These are phyloP conservation scores for Psammodynastes pulverulentus DNA, from an alignment of 2,113 vertebrate genomes.

Conservation along the genomic window DNA sequence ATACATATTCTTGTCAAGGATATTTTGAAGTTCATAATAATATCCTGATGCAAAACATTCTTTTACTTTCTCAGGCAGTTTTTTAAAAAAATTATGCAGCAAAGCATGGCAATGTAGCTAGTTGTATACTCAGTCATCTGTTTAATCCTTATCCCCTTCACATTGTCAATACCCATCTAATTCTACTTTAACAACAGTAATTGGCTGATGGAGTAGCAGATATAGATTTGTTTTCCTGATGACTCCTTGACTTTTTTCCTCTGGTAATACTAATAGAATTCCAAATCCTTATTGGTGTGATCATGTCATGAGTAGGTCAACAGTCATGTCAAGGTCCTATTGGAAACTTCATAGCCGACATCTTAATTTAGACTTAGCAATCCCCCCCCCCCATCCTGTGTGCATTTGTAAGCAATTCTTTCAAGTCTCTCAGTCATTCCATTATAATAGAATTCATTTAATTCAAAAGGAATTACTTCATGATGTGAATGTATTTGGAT, in stretches of 20 bases:
- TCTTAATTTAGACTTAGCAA: slow-evolving; percentile 98
- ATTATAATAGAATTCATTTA: slow-evolving; percentile 77
- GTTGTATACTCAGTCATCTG: slow-evolving; percentile 73
- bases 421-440: slow-evolving; percentile 72
- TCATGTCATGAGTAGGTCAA: slow-evolving; percentile 98
- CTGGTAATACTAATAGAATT: slow-evolving; percentile 99
- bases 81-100: slow-evolving; percentile 43
- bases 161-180: slow-evolving; percentile 99
- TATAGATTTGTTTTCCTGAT: slow-evolving; percentile 99
- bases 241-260: slow-evolving; percentile 97
- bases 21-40: slow-evolving; percentile 19
- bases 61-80: slow-evolving; percentile 17
- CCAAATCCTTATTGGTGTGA: slow-evolving; percentile 94
- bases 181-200: slow-evolving; percentile 99
- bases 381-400: slow-evolving; percentile 66
- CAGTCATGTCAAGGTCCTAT: slow-evolving; percentile 99
- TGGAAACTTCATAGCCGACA: slow-evolving; percentile 97
- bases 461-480: slow-evolving; percentile 71
- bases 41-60: slow-evolving; percentile 32
- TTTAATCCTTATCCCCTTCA: slow-evolving; percentile 88
- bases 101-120: slow-evolving; percentile 49
- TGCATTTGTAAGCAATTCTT: slow-evolving; percentile 81
- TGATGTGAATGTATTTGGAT: slow-evolving; percentile 72
- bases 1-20: slow-evolving; percentile 44
- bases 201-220: slow-evolving; percentile 99